Conservation (phyloP, 1,140 invertebrate species). For the Leptinotarsa undecemlineata region DNA sequence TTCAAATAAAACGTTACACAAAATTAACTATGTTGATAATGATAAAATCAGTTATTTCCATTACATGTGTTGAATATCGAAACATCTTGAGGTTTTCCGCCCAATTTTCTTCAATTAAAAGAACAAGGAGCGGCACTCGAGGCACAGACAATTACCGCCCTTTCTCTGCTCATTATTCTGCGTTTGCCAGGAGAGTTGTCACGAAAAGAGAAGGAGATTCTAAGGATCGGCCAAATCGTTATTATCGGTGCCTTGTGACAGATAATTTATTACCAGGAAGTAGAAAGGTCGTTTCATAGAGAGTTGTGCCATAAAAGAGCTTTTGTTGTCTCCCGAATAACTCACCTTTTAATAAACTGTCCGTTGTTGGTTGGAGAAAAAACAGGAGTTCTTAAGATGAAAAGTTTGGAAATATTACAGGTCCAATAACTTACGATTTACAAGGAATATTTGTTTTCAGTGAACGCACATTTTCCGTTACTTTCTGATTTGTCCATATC, state of each 20-base stretch:
- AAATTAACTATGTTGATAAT: not conserved
- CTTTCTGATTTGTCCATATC: no score
- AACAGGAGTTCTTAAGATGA: no score
- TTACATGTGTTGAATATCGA: not conserved
- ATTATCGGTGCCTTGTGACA: constrained; percentile 5
- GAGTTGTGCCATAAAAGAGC: not conserved
- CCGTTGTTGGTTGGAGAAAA: no score
- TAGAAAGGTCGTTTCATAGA: not conserved
- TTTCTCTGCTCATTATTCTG: not conserved
- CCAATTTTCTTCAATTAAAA: not conserved
- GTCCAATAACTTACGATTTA: no score
- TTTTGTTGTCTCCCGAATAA: not conserved
- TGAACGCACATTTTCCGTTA: no score
- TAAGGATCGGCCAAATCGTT: not conserved
- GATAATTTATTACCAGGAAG: constrained; percentile 5
- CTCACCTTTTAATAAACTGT: not conserved
- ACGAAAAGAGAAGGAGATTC: not conserved
- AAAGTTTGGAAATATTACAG: no score
- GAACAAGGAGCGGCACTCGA: not conserved
- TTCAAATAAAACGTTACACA: not conserved
- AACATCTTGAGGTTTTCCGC: not conserved
- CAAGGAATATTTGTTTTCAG: no score
- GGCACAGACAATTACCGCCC: not conserved
- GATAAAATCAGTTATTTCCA: not conserved
- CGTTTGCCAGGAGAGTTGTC: not conserved